Evolutionary conservation across 1,140 invertebrate genomes (phyloP).

Genomic region (Ruditapes philippinarum): DNA sequence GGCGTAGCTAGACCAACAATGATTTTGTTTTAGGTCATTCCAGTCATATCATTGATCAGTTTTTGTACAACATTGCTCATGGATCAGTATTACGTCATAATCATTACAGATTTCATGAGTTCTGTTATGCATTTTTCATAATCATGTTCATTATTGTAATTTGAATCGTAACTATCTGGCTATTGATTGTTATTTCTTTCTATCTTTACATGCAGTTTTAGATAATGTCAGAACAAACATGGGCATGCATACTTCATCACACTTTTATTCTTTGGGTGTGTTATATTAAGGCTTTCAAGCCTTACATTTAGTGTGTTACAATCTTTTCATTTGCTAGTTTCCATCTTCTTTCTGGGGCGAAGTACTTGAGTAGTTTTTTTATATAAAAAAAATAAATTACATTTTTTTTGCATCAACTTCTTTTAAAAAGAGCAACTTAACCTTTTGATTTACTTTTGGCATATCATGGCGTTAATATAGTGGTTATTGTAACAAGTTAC

Average conservation of each 20-base stretch:
- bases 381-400: too few species aligned
- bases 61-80: conserved; percentile 67
- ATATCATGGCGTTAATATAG: too few species aligned
- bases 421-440: too few species aligned
- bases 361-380: too few species aligned
- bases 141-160: neutral
- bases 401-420: too few species aligned
- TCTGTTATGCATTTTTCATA: conserved; percentile 68
- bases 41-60: conserved; percentile 70
- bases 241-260: neutral
- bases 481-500: too few species aligned
- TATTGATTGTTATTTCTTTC: neutral
- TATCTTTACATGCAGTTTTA: conserved; percentile 58
- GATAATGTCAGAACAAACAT: conserved; percentile 28
- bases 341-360: neutral
- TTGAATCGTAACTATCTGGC: neutral
- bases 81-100: conserved; percentile 75
- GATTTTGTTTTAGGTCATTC: conserved; percentile 73
- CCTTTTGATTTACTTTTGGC: too few species aligned
- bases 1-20: conserved; percentile 50
- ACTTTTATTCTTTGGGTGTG: neutral
- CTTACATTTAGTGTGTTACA: neutral
- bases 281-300: neutral
- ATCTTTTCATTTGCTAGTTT: neutral
- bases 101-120: conserved; percentile 70